These are phyloP conservation scores for Sipha flava DNA, from an alignment of 1,140 invertebrate species.

Conservation along the genomic window DNA sequence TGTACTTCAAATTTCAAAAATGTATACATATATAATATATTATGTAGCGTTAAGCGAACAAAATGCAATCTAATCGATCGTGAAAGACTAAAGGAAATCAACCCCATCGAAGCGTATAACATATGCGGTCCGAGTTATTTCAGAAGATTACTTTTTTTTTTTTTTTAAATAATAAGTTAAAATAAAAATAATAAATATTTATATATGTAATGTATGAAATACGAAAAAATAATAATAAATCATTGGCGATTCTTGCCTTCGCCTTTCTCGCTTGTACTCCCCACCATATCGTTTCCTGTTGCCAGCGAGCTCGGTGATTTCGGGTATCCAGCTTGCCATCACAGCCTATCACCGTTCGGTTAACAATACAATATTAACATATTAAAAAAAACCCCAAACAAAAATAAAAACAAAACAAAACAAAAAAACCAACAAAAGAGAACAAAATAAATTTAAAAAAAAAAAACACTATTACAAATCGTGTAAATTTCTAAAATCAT, in stretches of 20 bases:
- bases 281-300: conserved; percentile 96
- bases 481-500: background rate
- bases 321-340: conserved; percentile 98
- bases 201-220: background rate
- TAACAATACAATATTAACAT: conserved; percentile 29
- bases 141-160: conserved; percentile 20
- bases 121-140: conserved; percentile 16
- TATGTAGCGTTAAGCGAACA: conserved; percentile 28
- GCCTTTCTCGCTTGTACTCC: conserved; percentile 94
- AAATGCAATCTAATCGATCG: conserved; percentile 32
- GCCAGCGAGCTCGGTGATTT: conserved; percentile 96
- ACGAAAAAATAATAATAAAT: conserved; percentile 34
- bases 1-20: conserved; percentile 10
- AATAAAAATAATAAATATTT: conserved; percentile 26
- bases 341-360: conserved; percentile 59
- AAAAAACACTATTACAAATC: background rate
- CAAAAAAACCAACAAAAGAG: background rate
- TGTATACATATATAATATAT: background rate
- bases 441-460: background rate
- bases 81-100: conserved; percentile 20
- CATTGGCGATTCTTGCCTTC: conserved; percentile 62
- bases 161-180: conserved; percentile 3
- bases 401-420: conserved; percentile 10
- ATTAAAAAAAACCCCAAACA: conserved; percentile 21
- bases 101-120: conserved; percentile 30